A percentile compares a stretch with the other conserved stretches of the same genome.
Conservation (phyloP, 2,888 invertebrate genomes). For the Amiota mariae region DNA sequence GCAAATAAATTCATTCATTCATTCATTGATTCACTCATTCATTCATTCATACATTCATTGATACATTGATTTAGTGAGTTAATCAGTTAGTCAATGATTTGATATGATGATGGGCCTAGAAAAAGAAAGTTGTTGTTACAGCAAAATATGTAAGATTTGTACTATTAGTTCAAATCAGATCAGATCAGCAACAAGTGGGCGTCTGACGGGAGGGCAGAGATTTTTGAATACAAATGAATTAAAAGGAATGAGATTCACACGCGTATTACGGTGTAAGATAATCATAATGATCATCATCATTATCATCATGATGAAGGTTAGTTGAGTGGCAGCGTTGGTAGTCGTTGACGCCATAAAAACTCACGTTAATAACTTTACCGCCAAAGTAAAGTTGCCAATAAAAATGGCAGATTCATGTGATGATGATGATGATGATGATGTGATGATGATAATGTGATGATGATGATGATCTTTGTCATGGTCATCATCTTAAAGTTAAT, state of each 20-base stretch:
- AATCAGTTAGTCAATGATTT: too few relatives aligned
- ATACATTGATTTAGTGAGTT: not conserved
- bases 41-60: too few relatives aligned
- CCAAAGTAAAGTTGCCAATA: conserved; percentile 66
- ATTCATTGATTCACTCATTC: too few relatives aligned
- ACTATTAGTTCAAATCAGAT: too few relatives aligned
- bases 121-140: conserved; percentile 6
- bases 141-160: too few relatives aligned
- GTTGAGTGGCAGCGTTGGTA: not conserved
- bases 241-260: not conserved
- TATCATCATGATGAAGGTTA: not conserved
- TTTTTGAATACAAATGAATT: too few relatives aligned
- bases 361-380: conserved; percentile 68
- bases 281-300: too few relatives aligned
- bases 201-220: too few relatives aligned
- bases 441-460: conserved; percentile 45
- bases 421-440: conserved; percentile 36
- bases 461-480: conserved; percentile 13
- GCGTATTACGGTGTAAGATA: not conserved
- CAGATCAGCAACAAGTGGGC: too few relatives aligned
- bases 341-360: conserved; percentile 56
- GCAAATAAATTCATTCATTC: conserved; percentile 6
- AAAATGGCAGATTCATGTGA: conserved; percentile 68
- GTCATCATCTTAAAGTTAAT: conserved; percentile 30
- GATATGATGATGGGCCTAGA: not conserved